Percentiles rank a stretch among this genome's conserved stretches.
Evolutionary conservation across 1,140 invertebrate genomes (phyloP).

Genomic region (Pogonomyrmex barbatus): DNA sequence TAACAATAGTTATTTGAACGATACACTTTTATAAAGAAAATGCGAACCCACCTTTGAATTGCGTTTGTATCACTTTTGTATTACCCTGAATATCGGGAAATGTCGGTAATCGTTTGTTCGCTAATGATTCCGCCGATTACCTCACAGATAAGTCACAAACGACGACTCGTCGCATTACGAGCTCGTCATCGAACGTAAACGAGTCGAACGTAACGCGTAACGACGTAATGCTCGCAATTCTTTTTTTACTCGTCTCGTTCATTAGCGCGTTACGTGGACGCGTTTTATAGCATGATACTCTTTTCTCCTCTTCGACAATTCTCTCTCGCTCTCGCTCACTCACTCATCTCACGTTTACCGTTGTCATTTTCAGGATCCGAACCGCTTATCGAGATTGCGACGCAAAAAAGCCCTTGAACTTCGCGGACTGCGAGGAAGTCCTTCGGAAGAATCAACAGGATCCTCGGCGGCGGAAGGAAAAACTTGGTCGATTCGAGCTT

Average conservation of each 20-base stretch:
- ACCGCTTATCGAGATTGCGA: slow-evolving; percentile 19
- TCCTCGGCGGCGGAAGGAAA: background rate
- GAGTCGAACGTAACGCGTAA: slow-evolving; percentile 19
- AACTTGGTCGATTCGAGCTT: slow-evolving; percentile 13
- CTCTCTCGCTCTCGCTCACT: slow-evolving; percentile 6
- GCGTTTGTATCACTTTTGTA: background rate
- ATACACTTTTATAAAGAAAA: background rate
- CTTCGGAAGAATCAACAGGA: slow-evolving; percentile 18
- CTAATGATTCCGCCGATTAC: slow-evolving; percentile 40
- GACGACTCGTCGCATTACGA: slow-evolving; percentile 6
- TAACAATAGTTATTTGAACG: background rate
- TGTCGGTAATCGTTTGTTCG: slow-evolving; percentile 35
- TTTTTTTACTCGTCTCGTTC: slow-evolving; percentile 19
- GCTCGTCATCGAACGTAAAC: slow-evolving; percentile 23
- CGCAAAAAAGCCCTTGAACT: slow-evolving; percentile 40
- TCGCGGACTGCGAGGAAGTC: background rate
- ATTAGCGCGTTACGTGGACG: slow-evolving; percentile 42
- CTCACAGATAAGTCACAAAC: slow-evolving; percentile 25
- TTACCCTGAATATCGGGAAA: background rate
- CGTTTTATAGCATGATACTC: slow-evolving; percentile 1
- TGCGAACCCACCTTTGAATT: background rate
- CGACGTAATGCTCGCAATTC: slow-evolving; percentile 26
- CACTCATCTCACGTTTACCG: background rate
- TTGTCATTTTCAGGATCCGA: slow-evolving; percentile 51
- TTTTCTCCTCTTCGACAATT: background rate